Evolutionary conservation across 2,113 vertebrate genomes (phyloP).

Genomic region (Oxyruncus cristatus): DNA sequence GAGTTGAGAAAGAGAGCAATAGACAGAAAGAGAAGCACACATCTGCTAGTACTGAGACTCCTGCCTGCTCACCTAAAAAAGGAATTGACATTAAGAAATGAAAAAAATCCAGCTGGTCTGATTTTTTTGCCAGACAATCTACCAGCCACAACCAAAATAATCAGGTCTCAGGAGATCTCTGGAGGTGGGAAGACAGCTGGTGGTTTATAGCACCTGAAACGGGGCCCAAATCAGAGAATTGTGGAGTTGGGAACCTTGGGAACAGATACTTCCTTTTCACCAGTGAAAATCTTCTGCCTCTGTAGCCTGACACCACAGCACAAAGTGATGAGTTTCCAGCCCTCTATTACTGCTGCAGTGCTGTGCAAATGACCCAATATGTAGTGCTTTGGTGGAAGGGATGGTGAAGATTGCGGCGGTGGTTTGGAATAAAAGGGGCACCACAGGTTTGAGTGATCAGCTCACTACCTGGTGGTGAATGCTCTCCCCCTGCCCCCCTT

Average conservation of each 20-base stretch:
- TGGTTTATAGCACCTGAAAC: constrained; percentile 37
- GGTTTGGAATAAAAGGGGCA: too few relatives aligned
- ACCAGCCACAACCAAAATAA: constrained; percentile 33
- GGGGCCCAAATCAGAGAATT: not conserved
- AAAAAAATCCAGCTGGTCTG: constrained; percentile 60
- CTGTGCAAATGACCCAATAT: not conserved
- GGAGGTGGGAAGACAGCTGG: constrained; percentile 56
- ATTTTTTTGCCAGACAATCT: constrained; percentile 50
- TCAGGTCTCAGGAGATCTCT: not conserved
- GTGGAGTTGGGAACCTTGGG: not conserved
- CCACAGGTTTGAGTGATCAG: too few relatives aligned
- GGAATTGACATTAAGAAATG: constrained; percentile 29
- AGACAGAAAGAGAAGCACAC: not conserved
- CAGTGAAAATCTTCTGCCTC: not conserved
- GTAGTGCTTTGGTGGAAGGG: not conserved
- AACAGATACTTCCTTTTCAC: not conserved
- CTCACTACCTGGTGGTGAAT: too few relatives aligned
- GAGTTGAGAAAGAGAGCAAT: not conserved
- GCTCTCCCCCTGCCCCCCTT: too few relatives aligned
- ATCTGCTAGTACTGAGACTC: not conserved
- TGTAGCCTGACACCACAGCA: not conserved
- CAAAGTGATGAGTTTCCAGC: not conserved
- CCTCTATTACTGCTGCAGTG: not conserved
- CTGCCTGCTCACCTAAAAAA: constrained; percentile 39
- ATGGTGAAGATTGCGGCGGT: too few relatives aligned